These are phyloP conservation scores for Actinopyga echinites DNA, from an alignment of 53 echinoderm and acorn worm genomes.

Conservation along the genomic window DNA sequence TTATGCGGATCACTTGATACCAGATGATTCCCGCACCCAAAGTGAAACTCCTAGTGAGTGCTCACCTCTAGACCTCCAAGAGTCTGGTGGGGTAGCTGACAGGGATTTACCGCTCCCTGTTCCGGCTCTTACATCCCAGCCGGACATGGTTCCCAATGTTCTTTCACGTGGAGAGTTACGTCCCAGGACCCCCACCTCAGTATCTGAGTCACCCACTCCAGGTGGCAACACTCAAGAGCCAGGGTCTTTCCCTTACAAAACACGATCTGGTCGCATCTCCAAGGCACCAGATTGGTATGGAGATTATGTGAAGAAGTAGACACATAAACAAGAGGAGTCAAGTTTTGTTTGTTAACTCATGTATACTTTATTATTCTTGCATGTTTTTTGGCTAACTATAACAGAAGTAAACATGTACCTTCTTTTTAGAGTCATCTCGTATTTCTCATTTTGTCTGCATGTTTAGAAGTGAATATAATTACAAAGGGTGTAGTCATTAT, in stretches of 20 bases:
- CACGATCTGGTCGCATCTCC: conserved; percentile 4
- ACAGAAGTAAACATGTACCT: too few species aligned
- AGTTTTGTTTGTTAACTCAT: too few species aligned
- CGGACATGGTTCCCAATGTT: not conserved
- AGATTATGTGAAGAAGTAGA: not conserved
- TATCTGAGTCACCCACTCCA: not conserved
- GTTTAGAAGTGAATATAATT: too few species aligned
- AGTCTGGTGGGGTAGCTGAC: not conserved
- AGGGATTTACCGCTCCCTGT: not conserved
- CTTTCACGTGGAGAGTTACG: not conserved
- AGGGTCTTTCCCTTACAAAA: not conserved
- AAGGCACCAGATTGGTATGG: conserved; percentile 19
- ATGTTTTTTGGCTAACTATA: too few species aligned
- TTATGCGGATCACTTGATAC: conserved; percentile 52
- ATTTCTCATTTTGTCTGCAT: too few species aligned
- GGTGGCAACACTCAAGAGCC: not conserved
- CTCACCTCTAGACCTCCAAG: not conserved
- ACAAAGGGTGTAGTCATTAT: too few species aligned
- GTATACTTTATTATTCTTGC: too few species aligned
- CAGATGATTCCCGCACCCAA: conserved; percentile 36
- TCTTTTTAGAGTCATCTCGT: too few species aligned
- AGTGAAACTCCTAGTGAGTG: not conserved
- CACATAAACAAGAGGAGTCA: too few species aligned
- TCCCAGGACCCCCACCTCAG: not conserved
- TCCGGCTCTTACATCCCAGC: not conserved